Conservation (phyloP, 2,113 vertebrate species). For the Isurus oxyrinchus region DNA sequence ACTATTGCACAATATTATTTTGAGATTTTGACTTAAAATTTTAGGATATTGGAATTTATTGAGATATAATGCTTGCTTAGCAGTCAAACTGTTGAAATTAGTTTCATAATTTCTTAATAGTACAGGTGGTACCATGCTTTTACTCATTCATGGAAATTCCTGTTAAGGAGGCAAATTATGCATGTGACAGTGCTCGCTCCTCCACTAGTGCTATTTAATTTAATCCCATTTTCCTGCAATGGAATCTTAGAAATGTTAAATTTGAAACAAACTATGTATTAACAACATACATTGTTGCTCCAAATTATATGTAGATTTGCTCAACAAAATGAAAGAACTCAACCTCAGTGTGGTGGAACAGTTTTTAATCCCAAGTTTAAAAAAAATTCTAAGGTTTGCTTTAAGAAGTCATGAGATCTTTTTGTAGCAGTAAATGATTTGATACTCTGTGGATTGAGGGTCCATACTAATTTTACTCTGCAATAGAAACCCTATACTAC, state of each 20-base stretch:
- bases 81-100: neutral
- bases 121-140: neutral
- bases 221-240: neutral
- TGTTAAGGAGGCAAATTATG: neutral
- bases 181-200: neutral
- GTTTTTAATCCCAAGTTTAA: neutral
- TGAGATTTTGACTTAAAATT: neutral
- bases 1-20: neutral
- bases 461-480: neutral
- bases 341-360: neutral
- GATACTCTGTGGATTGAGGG: neutral
- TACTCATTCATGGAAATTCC: neutral
- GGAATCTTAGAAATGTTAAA: neutral
- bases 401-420: neutral
- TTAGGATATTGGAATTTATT: neutral
- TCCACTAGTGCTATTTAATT: neutral
- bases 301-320: neutral
- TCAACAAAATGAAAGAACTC: neutral
- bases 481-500: neutral
- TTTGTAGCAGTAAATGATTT: neutral
- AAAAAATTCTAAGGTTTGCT: neutral
- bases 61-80: neutral
- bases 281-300: neutral
- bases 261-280: neutral
- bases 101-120: neutral